These are phyloP conservation scores for Phymastichus coffea DNA, from an alignment of 1,140 invertebrate species.

Conservation along the genomic window DNA sequence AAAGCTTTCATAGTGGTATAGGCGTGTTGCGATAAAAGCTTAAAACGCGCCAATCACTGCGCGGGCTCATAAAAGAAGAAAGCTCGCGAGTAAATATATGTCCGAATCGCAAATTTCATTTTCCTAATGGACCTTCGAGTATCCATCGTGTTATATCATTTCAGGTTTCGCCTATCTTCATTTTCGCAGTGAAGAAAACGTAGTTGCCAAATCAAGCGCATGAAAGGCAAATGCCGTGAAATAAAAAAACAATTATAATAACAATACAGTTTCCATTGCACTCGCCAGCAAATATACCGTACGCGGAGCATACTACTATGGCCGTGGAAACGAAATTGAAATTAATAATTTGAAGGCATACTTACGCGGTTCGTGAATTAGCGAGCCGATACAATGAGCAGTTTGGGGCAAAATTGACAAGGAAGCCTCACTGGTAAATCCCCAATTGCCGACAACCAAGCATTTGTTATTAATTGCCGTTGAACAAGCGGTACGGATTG, in stretches of 20 bases:
- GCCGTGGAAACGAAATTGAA: conserved; percentile 17
- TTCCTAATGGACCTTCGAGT: conserved; percentile 31
- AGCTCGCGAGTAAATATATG: neutral
- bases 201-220: no score
- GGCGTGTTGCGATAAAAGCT: no score
- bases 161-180: no score
- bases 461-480: neutral
- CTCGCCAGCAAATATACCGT: no score
- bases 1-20: no score
- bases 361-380: neutral
- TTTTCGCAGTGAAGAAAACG: no score
- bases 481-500: neutral
- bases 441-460: neutral
- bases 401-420: conserved; percentile 19
- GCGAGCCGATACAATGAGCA: conserved; percentile 10
- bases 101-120: conserved; percentile 35
- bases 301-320: no score
- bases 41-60: conserved; percentile 19
- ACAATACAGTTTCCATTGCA: no score
- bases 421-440: neutral
- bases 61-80: conserved; percentile 6
- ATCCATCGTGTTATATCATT: no score
- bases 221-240: no score
- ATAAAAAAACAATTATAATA: no score
- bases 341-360: conserved; percentile 15